phyloP scores from a whole-genome alignment of 2,113 vertebrate genomes.

The Chaetorhynchus papuensis region DNA sequence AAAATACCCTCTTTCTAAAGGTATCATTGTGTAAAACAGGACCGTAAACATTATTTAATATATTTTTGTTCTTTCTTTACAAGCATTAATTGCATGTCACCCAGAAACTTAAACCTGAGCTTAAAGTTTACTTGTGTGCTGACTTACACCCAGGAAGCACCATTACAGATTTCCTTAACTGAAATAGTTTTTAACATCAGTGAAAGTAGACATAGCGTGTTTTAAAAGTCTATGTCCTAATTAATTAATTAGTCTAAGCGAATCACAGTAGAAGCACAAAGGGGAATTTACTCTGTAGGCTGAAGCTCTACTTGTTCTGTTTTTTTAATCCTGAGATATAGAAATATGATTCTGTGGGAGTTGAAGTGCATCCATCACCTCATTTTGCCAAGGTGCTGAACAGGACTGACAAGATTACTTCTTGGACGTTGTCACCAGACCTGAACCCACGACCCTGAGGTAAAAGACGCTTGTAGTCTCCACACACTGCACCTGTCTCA shows the following conservation, averaged over 20 bases:
- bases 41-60: neutral
- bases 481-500: neutral
- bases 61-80: neutral
- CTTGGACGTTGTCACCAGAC: neutral
- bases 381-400: neutral
- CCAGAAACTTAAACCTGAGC: neutral
- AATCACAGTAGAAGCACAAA: neutral
- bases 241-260: neutral
- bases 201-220: neutral
- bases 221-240: neutral
- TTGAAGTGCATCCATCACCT: neutral
- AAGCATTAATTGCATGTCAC: neutral
- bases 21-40: neutral
- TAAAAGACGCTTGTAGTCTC: neutral
- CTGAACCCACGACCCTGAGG: neutral
- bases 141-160: neutral
- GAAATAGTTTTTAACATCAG: neutral
- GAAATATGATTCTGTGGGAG: neutral
- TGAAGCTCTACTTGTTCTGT: neutral
- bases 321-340: neutral
- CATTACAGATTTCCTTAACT: neutral
- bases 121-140: neutral
- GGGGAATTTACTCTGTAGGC: neutral
- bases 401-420: neutral
- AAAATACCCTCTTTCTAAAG: neutral